Evolutionary conservation across 2,797 vertebrate genomes (phyloP).

Genomic region (Hemitrygon akajei): DNA sequence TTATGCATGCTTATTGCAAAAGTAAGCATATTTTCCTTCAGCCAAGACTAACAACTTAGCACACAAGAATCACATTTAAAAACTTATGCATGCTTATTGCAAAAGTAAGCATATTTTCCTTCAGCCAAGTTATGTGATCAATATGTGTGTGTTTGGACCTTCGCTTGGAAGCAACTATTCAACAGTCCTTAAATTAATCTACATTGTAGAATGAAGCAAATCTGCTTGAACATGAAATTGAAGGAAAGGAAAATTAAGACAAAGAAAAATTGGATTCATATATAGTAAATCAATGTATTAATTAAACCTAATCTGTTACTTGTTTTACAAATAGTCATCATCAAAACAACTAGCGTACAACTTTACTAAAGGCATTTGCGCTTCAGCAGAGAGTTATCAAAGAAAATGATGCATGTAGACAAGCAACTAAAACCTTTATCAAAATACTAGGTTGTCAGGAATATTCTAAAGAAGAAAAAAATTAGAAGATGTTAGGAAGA

Average conservation of each 20-base stretch:
- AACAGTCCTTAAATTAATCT: background rate
- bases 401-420: too few relatives aligned
- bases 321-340: background rate
- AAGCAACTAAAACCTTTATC: background rate
- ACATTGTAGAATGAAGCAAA: background rate
- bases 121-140: background rate
- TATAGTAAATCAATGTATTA: background rate
- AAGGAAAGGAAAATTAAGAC: background rate
- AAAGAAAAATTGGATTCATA: background rate
- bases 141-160: background rate
- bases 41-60: background rate
- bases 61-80: background rate
- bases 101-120: background rate
- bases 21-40: background rate
- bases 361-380: background rate
- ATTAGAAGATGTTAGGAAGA: background rate
- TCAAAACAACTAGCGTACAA: background rate
- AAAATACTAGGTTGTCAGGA: background rate
- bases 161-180: background rate
- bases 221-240: background rate
- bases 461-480: background rate
- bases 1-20: background rate
- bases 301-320: background rate
- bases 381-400: background rate
- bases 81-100: background rate